Evolutionary conservation across 2,797 vertebrate genomes (phyloP).

Genomic region (Anniella stebbinsi): DNA sequence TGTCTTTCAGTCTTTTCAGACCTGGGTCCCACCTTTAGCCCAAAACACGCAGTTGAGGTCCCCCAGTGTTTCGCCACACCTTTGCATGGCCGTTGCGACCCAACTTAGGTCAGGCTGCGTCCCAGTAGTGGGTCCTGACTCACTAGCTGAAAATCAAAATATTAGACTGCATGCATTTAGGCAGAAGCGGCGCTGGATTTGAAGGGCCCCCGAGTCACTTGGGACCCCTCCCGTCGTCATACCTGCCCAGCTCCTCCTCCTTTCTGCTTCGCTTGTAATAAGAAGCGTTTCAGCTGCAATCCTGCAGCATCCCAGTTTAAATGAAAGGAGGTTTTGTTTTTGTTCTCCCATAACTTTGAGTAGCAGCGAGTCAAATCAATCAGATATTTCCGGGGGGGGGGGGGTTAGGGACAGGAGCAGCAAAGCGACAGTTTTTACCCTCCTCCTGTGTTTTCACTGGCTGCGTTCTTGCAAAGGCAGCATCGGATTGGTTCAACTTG

Average conservation of each 20-base stretch:
- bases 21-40: neutral
- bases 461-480: neutral
- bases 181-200: neutral
- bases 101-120: neutral
- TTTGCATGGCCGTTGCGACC: too few relatives aligned
- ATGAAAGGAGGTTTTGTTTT: too few relatives aligned
- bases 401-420: too few relatives aligned
- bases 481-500: neutral
- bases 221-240: too few relatives aligned
- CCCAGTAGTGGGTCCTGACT: neutral
- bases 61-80: neutral
- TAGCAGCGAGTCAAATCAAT: too few relatives aligned
- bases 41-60: neutral
- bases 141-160: neutral
- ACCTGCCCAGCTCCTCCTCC: too few relatives aligned
- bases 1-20: neutral
- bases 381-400: too few relatives aligned
- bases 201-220: accelerated
- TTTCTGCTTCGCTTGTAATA: too few relatives aligned
- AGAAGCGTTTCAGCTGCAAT: too few relatives aligned
- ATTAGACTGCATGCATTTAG: neutral
- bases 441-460: too few relatives aligned
- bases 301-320: too few relatives aligned
- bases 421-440: too few relatives aligned
- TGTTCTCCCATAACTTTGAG: neutral